Evolutionary conservation across 2,797 vertebrate species (phyloP), one percentile per base, ranked within the genome.

Genomic region (Schizopygopsis pylzovi): DNA sequence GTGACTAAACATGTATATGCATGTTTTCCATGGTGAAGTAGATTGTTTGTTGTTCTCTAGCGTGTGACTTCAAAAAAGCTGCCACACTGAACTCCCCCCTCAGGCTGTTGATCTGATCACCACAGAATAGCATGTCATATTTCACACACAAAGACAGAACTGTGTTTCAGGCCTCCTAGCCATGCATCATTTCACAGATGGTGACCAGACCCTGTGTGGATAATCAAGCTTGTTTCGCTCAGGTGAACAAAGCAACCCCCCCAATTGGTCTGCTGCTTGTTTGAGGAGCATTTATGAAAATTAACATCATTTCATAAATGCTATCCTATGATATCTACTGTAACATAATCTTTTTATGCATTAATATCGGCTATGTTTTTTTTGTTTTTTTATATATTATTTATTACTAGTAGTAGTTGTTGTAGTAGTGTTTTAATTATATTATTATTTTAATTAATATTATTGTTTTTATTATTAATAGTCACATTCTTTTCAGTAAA

Each of bases 11-110:
- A 7, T 79, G 76, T 79, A 79, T 71, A 63, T 47, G 76, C 52
- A 59, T 71, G 52, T 79, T 85, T 71, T 80, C 84, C 67, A 80
- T 72, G 61, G 65, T 71, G n/a, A 83, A 75, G 54, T 83, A 39
- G 67, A 79, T 72, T 59, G 52, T 79, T 47, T 85, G 75, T 70
- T 79, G n/a, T 59, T 84, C 65, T 20, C n/a, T 56, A 33, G 16
- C 18, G 12, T 67, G 82, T 54, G 15, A 33, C 59, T 25, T 39
- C 15, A 56, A 68, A 56, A 54, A 75, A 78, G 83, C 49, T 78
- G 39, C 49, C 15, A 52, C 47, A 0, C 22, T 70, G 47, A 79
- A 45, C 12, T 11, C 18, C 10, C 12, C 25, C 82, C 45, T 77
- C 39, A 68, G 73, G 76, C 49, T 71, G 65, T 79, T 85, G n/a